A percentile compares a stretch with the other conserved stretches of the same genome.
Evolutionary conservation across 2,797 vertebrate genomes (phyloP).

Genomic region (Danio kyathit): DNA sequence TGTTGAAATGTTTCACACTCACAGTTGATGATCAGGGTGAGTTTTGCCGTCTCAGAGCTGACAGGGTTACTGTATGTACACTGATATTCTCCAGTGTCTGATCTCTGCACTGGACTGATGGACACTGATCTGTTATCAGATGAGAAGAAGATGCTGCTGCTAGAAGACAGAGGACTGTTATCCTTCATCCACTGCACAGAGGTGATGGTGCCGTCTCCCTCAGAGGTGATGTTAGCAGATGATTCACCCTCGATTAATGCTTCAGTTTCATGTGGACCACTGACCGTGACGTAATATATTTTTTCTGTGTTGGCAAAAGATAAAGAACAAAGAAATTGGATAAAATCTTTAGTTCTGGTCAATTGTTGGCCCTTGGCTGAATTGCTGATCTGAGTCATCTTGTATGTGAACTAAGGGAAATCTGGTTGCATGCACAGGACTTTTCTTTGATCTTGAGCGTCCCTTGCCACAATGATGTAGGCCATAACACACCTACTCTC

Average conservation of each 20-base stretch:
- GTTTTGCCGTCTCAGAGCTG: slow-evolving; percentile 4
- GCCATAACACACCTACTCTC: no score
- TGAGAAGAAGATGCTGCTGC: slow-evolving; percentile 46
- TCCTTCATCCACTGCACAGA: slow-evolving; percentile 66
- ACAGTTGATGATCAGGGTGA: slow-evolving; percentile 62
- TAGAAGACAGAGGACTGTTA: slow-evolving; percentile 45
- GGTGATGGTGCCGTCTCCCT: slow-evolving; percentile 55
- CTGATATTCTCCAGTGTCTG: slow-evolving; percentile 64
- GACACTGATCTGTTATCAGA: slow-evolving; percentile 57
- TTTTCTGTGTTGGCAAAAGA: slow-evolving; percentile 41
- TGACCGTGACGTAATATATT: slow-evolving; percentile 46
- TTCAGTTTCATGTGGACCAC: slow-evolving; percentile 15
- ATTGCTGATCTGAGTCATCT: no score
- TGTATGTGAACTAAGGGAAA: no score
- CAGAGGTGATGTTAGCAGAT: slow-evolving; percentile 62
- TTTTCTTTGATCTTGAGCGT: no score
- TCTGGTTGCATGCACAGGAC: no score
- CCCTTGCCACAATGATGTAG: no score
- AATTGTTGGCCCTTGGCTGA: no score
- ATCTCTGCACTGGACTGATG: slow-evolving; percentile 56
- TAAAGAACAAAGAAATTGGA: background rate
- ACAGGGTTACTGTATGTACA: slow-evolving; percentile 64
- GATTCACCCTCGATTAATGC: slow-evolving; percentile 40
- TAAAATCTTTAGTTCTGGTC: no score
- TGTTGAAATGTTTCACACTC: slow-evolving; percentile 46